Evolutionary conservation across 1,140 invertebrate species (phyloP).

Genomic region (Sycophila sp.): DNA sequence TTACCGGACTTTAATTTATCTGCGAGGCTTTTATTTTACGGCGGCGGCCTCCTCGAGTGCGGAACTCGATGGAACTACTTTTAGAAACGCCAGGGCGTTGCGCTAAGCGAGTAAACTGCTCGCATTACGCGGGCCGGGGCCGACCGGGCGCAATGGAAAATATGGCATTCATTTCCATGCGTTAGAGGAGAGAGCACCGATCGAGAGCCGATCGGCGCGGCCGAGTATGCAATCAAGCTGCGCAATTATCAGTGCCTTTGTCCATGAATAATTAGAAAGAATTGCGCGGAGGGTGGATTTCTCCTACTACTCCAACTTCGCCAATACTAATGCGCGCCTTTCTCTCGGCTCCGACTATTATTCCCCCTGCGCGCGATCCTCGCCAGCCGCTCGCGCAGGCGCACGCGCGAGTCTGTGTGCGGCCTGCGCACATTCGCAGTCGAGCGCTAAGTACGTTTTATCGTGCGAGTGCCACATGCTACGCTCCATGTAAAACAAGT

Average conservation of each 20-base stretch:
- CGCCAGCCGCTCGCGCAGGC: neutral
- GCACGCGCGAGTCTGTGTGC: neutral
- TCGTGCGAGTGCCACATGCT: conserved; percentile 2
- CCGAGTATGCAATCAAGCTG: conserved; percentile 58
- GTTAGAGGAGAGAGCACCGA: conserved; percentile 42
- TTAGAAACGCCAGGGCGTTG: conserved; percentile 18
- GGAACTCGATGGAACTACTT: conserved; percentile 31
- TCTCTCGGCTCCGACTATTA: conserved; percentile 37
- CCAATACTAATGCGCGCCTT: conserved; percentile 34
- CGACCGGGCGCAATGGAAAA: conserved; percentile 48
- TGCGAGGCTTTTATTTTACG: neutral
- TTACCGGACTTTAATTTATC: conserved; percentile 32
- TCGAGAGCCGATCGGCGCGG: conserved; percentile 43
- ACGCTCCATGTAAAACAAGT: conserved; percentile 1
- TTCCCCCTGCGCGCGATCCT: conserved; percentile 27
- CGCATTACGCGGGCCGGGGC: neutral
- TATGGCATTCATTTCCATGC: conserved; percentile 56
- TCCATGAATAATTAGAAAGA: conserved; percentile 61
- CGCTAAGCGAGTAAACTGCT: conserved; percentile 4
- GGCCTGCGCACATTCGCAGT: neutral
- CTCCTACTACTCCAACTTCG: conserved; percentile 29
- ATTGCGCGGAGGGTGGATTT: conserved; percentile 34
- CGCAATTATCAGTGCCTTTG: conserved; percentile 59
- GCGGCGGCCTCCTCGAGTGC: neutral
- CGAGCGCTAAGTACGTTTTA: conserved; percentile 34